A percentile compares a stretch with the other conserved stretches of the same genome.
Conservation (phyloP, 2,113 vertebrate species). For the Brienomyrus brachyistius region DNA sequence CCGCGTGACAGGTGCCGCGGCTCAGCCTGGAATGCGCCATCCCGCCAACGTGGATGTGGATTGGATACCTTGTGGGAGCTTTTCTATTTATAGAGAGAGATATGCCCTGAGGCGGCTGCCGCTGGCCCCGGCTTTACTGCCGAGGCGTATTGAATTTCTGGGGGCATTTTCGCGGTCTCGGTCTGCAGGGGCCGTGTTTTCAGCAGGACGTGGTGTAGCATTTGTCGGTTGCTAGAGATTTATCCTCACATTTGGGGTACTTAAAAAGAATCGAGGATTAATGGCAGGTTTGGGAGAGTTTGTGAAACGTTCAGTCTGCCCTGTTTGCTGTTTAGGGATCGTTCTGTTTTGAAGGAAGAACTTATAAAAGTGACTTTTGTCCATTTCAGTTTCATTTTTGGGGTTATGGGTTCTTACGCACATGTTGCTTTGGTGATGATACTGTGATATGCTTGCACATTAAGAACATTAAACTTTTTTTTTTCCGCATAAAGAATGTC, state of each 20-base stretch:
- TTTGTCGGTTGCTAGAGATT: neutral
- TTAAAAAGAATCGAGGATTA: constrained; percentile 12
- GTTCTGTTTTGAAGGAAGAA: neutral
- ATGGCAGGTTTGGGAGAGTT: constrained; percentile 4
- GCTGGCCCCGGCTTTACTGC: neutral
- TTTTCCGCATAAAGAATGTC: neutral
- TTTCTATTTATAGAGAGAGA: constrained; percentile 20
- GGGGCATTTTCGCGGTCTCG: constrained; percentile 23
- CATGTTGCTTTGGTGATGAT: neutral
- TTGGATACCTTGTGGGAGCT: constrained; percentile 12
- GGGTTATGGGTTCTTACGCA: neutral
- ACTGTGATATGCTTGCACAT: neutral
- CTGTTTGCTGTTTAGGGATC: constrained; percentile 6
- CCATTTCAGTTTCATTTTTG: neutral
- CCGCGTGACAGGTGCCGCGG: constrained; percentile 35
- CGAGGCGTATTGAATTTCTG: constrained; percentile 24
- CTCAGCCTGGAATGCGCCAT: constrained; percentile 3
- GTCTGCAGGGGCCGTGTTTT: constrained; percentile 12
- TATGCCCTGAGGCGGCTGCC: neutral
- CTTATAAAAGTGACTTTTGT: neutral
- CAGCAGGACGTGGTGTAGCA: neutral
- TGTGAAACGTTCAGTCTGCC: neutral
- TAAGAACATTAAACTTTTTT: neutral
- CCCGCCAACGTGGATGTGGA: constrained; percentile 15
- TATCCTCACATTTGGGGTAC: neutral